These are phyloP conservation scores for Chrysaora quinquecirrha DNA, from an alignment of 30 jellyfish, hydroid and myxozoan species.

Conservation along the genomic window DNA sequence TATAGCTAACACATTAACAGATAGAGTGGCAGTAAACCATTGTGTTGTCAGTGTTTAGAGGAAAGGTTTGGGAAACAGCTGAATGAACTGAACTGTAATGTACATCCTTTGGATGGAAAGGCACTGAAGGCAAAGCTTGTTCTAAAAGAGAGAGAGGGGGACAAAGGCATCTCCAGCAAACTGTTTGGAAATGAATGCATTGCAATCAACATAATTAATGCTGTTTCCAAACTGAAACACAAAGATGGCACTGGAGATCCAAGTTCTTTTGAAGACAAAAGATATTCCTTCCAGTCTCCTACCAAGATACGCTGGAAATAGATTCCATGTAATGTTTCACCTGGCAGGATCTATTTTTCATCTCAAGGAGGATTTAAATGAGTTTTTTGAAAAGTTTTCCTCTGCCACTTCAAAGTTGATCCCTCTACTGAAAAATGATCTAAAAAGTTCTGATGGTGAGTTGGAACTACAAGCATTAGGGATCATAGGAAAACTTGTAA, in stretches of 20 bases:
- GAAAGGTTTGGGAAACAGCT: background rate
- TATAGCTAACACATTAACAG: constrained; percentile 13
- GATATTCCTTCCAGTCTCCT: constrained; percentile 6
- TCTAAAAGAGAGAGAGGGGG: constrained; percentile 5
- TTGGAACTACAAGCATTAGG: constrained; percentile 6
- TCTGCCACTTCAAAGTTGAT: background rate
- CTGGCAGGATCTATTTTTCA: constrained; percentile 9
- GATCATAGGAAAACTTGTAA: background rate
- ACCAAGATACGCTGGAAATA: constrained; percentile 12
- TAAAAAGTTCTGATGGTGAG: background rate
- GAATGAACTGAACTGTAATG: constrained; percentile 44
- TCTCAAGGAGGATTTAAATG: background rate
- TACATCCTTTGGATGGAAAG: constrained; percentile 44
- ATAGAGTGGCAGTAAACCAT: constrained; percentile 15
- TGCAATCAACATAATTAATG: background rate
- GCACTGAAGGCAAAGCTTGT: constrained; percentile 6
- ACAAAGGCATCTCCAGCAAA: constrained; percentile 21
- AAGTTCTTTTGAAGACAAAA: constrained; percentile 31
- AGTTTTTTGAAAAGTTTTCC: background rate
- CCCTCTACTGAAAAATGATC: background rate
- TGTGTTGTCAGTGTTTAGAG: constrained; percentile 3
- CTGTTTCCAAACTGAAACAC: constrained; percentile 31
- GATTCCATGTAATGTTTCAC: background rate
- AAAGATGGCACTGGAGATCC: constrained; percentile 27
- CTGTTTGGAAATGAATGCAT: constrained; percentile 28